Percentiles rank a stretch among this genome's conserved stretches.
phyloP scores from a whole-genome alignment of 2,113 vertebrate genomes.

The Tragelaphus strepsiceros region DNA sequence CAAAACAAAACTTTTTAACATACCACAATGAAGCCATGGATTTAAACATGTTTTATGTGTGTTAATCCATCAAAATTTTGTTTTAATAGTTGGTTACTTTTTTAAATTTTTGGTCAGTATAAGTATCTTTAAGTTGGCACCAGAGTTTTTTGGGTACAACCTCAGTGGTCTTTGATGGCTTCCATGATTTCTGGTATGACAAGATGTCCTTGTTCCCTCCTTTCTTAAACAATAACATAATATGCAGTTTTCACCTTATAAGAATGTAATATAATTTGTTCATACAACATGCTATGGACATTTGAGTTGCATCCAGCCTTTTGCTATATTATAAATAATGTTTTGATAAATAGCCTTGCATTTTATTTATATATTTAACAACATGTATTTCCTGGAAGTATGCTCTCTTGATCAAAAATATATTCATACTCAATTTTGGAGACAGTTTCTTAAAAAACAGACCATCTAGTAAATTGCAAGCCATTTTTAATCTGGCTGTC shows the following conservation, averaged over 20 bases:
- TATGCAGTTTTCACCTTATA: not conserved
- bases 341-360: not conserved
- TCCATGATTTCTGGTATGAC: not conserved
- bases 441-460: not conserved
- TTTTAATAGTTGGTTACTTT: not conserved
- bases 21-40: not conserved
- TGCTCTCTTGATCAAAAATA: constrained; percentile 26
- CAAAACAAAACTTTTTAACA: not conserved
- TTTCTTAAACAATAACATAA: not conserved
- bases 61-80: not conserved
- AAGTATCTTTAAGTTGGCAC: not conserved
- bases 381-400: not conserved
- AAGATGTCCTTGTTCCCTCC: not conserved
- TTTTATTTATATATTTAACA: constrained; percentile 11
- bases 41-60: not conserved
- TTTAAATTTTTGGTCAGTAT: not conserved
- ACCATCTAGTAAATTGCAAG: not conserved
- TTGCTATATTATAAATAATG: constrained; percentile 20
- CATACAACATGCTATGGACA: not conserved
- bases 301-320: not conserved
- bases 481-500: constrained; percentile 16
- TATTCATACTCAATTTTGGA: constrained; percentile 25
- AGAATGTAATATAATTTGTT: not conserved
- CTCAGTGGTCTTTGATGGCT: not conserved
- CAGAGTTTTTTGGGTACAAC: not conserved